Percentiles rank a stretch among this genome's conserved stretches.
Evolutionary conservation across 2,113 vertebrate species (phyloP).

Genomic region (Microcebus griseorufus): DNA sequence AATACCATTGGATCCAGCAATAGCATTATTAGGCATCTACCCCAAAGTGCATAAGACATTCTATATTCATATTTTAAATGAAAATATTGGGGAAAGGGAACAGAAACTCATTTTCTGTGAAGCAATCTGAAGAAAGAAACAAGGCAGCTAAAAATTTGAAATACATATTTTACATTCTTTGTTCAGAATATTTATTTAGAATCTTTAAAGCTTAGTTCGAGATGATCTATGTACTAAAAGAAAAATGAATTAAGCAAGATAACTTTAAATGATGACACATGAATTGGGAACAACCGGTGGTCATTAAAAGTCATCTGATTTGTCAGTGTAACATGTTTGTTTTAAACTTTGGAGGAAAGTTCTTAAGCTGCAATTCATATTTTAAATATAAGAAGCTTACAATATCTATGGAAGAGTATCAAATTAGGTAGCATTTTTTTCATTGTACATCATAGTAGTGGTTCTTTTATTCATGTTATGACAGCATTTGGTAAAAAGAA

Average conservation of each 20-base stretch:
- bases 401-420: conserved; percentile 32
- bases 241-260: conserved; percentile 29
- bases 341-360: conserved; percentile 42
- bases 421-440: conserved; percentile 66
- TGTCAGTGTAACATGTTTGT: neutral
- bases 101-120: conserved; percentile 27
- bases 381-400: conserved; percentile 26
- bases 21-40: no score
- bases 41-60: neutral
- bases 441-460: conserved; percentile 76
- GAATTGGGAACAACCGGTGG: neutral
- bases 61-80: neutral
- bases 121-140: conserved; percentile 6
- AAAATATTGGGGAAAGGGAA: neutral
- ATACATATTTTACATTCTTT: neutral
- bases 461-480: conserved; percentile 80
- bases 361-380: neutral
- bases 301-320: conserved; percentile 22
- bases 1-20: no score
- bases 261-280: neutral
- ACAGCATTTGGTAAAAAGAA: conserved; percentile 83
- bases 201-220: conserved; percentile 10
- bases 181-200: conserved; percentile 29
- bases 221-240: conserved; percentile 8
- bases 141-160: neutral